Conservation (phyloP, 2,113 vertebrate species). For the Tylochromis polylepis region DNA sequence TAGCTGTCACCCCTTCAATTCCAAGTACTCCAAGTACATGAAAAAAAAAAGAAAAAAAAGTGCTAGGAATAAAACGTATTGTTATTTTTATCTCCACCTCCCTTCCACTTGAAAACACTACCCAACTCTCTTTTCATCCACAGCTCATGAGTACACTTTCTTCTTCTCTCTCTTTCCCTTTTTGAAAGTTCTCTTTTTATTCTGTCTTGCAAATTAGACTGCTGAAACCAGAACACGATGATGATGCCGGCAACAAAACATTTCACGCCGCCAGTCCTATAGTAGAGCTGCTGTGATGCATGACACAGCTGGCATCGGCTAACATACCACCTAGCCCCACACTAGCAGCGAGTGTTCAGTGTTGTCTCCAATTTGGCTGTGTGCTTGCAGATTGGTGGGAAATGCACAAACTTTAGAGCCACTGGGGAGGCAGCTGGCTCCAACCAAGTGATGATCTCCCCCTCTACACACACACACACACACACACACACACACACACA, state of each 20-base stretch:
- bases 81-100: conserved; percentile 18
- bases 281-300: neutral
- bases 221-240: neutral
- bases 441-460: conserved; percentile 27
- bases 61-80: conserved; percentile 7
- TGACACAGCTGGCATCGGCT: conserved; percentile 12
- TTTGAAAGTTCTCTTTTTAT: neutral
- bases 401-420: conserved; percentile 61
- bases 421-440: conserved; percentile 57
- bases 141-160: neutral
- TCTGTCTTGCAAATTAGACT: neutral
- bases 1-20: neutral
- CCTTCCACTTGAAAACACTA: neutral
- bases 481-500: neutral
- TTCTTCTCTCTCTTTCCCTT: neutral
- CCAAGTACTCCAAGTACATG: neutral
- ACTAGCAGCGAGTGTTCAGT: conserved; percentile 1
- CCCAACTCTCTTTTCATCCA: conserved; percentile 1
- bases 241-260: neutral
- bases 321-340: conserved; percentile 10
- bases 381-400: conserved; percentile 57
- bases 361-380: conserved; percentile 15
- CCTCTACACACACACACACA: neutral
- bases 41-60: fast-evolving
- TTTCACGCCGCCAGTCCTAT: neutral